Percentiles rank a stretch among this genome's conserved stretches.
Conservation (phyloP, 2,797 vertebrate genomes). For the Lepus oiostolus region DNA sequence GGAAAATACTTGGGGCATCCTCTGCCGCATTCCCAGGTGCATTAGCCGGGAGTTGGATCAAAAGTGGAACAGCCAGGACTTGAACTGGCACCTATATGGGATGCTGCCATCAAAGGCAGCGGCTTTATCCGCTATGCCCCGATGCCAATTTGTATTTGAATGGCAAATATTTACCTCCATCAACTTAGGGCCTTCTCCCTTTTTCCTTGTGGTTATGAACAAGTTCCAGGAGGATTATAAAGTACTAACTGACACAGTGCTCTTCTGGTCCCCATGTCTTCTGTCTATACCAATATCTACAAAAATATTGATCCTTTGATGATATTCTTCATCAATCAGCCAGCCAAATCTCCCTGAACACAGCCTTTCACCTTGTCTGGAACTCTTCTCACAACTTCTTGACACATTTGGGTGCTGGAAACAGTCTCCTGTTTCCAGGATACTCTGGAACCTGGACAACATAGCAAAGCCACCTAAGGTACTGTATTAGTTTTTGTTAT, state of each 20-base stretch:
- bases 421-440: not conserved
- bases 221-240: not conserved
- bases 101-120: too few species aligned
- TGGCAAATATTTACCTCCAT: not conserved
- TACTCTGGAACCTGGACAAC: not conserved
- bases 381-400: not conserved
- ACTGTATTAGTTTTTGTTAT: too few species aligned
- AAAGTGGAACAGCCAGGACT: too few species aligned
- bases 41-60: too few species aligned
- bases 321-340: not conserved
- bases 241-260: not conserved
- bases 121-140: too few species aligned
- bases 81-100: too few species aligned
- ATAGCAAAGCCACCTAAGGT: not conserved
- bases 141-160: not conserved
- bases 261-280: not conserved
- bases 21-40: too few species aligned
- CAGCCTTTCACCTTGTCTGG: not conserved
- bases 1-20: not conserved
- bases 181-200: too few species aligned
- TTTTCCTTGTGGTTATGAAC: not conserved
- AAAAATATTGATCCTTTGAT: not conserved
- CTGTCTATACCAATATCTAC: not conserved
- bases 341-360: not conserved
- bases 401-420: not conserved